Conservation (phyloP, 92 coral and sea anemone genomes). For the Blastomussa wellsi region DNA sequence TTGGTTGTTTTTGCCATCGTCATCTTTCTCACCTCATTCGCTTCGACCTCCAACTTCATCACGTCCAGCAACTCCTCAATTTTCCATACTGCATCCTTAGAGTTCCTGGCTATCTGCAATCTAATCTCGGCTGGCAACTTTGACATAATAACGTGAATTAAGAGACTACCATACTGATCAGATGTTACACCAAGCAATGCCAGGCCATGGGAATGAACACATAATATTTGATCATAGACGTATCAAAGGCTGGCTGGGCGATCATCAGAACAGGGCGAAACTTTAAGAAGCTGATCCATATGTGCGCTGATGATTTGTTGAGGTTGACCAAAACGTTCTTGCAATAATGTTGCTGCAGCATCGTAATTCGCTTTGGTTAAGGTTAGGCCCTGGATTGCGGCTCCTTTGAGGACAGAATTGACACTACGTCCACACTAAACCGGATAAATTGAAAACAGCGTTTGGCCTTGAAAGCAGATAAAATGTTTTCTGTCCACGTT, state of each 20-base stretch:
- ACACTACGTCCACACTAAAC: too few species aligned
- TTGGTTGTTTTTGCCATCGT: conserved; percentile 1
- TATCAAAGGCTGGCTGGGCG: conserved; percentile 24
- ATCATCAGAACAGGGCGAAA: conserved; percentile 39
- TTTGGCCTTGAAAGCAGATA: too few species aligned
- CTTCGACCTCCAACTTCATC: conserved; percentile 44
- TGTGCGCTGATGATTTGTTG: conserved; percentile 59
- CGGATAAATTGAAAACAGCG: too few species aligned
- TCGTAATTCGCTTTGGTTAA: too few species aligned
- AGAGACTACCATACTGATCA: conserved; percentile 52
- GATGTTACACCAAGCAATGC: conserved; percentile 43
- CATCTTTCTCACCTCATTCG: conserved; percentile 49
- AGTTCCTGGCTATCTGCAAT: conserved; percentile 52
- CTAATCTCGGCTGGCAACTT: conserved; percentile 42
- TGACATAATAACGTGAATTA: conserved; percentile 44
- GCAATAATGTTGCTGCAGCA: too few species aligned
- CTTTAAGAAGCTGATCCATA: conserved; percentile 66
- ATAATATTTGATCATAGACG: conserved; percentile 57
- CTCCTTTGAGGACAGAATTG: too few species aligned
- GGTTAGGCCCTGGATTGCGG: too few species aligned
- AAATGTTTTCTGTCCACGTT: too few species aligned
- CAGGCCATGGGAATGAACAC: conserved; percentile 44
- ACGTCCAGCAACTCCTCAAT: conserved; percentile 45
- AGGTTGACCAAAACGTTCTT: too few species aligned
- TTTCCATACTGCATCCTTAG: too few species aligned